phyloP scores from a whole-genome alignment of 2,888 invertebrate genomes.

The Cheilosia vulpina region DNA sequence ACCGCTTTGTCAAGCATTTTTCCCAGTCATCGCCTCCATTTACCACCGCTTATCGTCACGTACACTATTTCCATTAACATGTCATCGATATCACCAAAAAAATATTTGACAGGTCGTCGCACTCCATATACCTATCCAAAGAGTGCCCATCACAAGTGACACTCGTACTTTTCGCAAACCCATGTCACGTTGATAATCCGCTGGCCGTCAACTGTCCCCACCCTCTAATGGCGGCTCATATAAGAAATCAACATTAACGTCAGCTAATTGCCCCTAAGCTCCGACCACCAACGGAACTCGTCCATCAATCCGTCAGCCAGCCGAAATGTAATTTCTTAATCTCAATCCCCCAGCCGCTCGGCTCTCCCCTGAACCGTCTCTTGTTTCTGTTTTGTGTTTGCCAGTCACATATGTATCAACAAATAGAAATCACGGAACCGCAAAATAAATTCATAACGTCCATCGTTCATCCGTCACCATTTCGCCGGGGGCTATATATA shows the following conservation, averaged over 20 bases:
- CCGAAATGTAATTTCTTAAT: constrained; percentile 62
- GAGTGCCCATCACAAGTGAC: constrained; percentile 18
- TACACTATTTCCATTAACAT: constrained; percentile 31
- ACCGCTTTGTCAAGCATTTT: background rate
- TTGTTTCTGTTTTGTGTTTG: constrained; percentile 15
- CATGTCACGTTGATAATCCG: constrained; percentile 5
- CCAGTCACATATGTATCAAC: constrained; percentile 42
- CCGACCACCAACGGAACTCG: constrained; percentile 25
- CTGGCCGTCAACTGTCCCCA: background rate
- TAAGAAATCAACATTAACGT: constrained; percentile 47
- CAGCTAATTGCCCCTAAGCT: constrained; percentile 57
- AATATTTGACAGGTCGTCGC: constrained; percentile 20
- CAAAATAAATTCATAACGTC: constrained; percentile 68
- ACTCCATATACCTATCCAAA: background rate
- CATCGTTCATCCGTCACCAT: constrained; percentile 48
- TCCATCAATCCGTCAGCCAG: constrained; percentile 47
- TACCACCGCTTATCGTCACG: constrained; percentile 1
- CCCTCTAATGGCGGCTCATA: constrained; percentile 5
- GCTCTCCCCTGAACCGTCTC: background rate
- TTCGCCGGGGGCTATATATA: background rate
- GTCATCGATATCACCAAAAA: constrained; percentile 20
- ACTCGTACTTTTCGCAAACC: constrained; percentile 27
- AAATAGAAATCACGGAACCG: constrained; percentile 60
- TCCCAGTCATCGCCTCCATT: background rate
- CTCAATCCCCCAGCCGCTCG: background rate